Conservation (phyloP, 2,113 vertebrate genomes). For the Pygathrix nemaeus region DNA sequence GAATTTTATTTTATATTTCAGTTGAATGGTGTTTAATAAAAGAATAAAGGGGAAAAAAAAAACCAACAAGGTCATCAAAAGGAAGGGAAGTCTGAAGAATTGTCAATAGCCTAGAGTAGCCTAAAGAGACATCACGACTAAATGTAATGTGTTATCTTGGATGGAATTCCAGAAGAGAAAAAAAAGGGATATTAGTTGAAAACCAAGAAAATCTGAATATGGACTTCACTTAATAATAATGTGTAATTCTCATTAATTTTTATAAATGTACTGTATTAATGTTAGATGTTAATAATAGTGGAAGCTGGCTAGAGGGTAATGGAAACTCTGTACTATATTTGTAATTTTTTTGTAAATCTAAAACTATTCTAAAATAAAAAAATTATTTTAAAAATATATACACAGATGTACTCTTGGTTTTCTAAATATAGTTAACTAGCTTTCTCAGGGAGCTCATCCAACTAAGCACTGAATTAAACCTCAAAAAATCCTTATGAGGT, state of each 20-base stretch:
- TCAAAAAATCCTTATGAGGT: neutral
- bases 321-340: neutral
- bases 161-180: neutral
- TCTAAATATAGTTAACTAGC: neutral
- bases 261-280: neutral
- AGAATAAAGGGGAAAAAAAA: neutral
- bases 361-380: neutral
- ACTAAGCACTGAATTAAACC: neutral
- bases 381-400: neutral
- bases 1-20: neutral
- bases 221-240: neutral
- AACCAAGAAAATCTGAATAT: neutral
- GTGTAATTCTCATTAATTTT: neutral
- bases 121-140: neutral
- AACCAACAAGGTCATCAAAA: neutral
- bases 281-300: neutral
- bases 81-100: neutral
- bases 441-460: neutral
- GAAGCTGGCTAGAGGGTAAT: neutral
- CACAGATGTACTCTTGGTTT: neutral
- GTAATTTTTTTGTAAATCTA: neutral
- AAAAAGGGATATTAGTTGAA: neutral
- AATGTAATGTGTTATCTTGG: neutral
- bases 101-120: neutral
- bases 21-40: constrained; percentile 27